Base-by-base conservation (phyloP, 2,797 vertebrate genomes). In the Salmo trutta region DNA sequence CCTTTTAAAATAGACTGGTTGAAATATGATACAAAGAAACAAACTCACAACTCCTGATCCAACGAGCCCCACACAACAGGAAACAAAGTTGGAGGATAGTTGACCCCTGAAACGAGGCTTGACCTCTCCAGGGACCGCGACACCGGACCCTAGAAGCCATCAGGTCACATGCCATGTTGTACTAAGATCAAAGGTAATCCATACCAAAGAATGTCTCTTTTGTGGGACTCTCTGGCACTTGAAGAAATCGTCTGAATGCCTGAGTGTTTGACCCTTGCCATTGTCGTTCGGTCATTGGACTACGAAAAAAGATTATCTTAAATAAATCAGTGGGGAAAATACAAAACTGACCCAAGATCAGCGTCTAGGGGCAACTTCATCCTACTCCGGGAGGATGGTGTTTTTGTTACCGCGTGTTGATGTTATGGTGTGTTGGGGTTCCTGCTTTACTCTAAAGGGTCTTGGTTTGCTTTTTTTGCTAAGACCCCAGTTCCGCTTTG, bases 401-500 rank as follows among this genome's bases (percentile, higher is more conserved):
- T 36, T 80, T 77, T 75, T 5, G 27, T 19, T 71, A 33, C 36
- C 59, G 51, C 65, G 14, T 76, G 68, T 71, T 12, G 74, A 75
- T 69, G 59, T 64, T 72, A 47, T 14, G 47, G 75, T 73, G 29
- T 8, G 64, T 71, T 77, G 29, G 65, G 62, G 52, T 65, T 36
- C 14, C 36, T 12, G 17, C 7, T 79, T 72, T 16, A 29, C 36
- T 71, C n/a, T 21, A 75, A 76, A 5, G 66, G 21, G 8, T 82
- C 71, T 77, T 24, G 3, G 69, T 80, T 84, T 87, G 79, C 7
- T 83, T 81, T 81, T 81, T 36, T 81, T 83, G 51, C 71, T 78
- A 80, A 81, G 75, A 41, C 77, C 53, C 56, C 65, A 31, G 65
- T 31, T 77, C 24, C 65, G 6, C 56, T 66, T 77, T 73, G 73